Conservation (phyloP, 2,888 invertebrate species). For the Argynnis bischoffii region DNA sequence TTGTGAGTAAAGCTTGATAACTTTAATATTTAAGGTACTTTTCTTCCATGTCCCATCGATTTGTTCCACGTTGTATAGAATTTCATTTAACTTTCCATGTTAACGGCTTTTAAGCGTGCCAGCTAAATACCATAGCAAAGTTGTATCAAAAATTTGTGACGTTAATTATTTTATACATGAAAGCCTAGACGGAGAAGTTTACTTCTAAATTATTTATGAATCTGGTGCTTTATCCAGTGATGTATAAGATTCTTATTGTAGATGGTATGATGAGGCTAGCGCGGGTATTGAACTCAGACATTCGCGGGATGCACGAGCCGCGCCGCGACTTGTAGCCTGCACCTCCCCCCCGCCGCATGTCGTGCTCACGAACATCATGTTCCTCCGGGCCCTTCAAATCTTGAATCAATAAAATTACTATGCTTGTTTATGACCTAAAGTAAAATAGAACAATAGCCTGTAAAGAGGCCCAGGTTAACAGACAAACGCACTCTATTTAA, state of each 20-base stretch:
- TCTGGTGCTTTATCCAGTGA: slow-evolving; percentile 16
- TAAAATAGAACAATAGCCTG: slow-evolving; percentile 35
- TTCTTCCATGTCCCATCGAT: too few relatives aligned
- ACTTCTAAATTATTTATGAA: background rate
- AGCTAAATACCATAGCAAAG: too few relatives aligned
- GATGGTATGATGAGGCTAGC: slow-evolving; percentile 57
- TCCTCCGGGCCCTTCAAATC: slow-evolving; percentile 50
- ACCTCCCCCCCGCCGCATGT: slow-evolving; percentile 47
- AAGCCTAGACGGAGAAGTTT: too few relatives aligned
- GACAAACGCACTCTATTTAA: too few relatives aligned
- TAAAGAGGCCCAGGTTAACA: background rate
- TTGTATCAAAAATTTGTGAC: too few relatives aligned
- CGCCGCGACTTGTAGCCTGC: slow-evolving; percentile 38
- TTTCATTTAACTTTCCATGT: too few relatives aligned
- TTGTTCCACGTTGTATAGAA: too few relatives aligned
- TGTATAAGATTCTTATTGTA: slow-evolving; percentile 60
- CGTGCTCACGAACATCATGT: slow-evolving; percentile 55
- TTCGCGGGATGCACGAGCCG: slow-evolving; percentile 42
- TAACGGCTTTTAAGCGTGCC: too few relatives aligned
- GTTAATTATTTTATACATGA: too few relatives aligned
- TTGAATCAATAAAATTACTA: slow-evolving; percentile 47
- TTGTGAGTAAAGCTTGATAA: too few relatives aligned
- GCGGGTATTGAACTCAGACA: slow-evolving; percentile 76
- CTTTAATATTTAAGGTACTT: too few relatives aligned
- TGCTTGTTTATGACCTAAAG: slow-evolving; percentile 46